A percentile compares a stretch with the other conserved stretches of the same genome.
Evolutionary conservation across 2,113 vertebrate species (phyloP).

Genomic region (Corythoichthys haematopterus): DNA sequence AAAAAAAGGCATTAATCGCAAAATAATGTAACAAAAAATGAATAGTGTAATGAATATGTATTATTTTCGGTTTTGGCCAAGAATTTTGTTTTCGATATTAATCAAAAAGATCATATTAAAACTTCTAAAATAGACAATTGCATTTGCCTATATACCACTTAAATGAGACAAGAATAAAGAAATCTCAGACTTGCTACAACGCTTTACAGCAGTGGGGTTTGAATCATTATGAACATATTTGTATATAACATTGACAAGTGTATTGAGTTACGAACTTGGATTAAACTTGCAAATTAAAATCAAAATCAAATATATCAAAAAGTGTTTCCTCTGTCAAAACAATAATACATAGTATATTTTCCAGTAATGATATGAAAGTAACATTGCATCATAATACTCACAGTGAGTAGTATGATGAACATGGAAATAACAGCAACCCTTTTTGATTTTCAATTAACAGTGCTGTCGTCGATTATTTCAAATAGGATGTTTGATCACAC

Average conservation of each 20-base stretch:
- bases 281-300: background rate
- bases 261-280: background rate
- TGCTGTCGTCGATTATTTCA: slow-evolving; percentile 39
- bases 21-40: no score
- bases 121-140: no score
- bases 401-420: slow-evolving; percentile 8
- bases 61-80: no score
- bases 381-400: slow-evolving; percentile 44
- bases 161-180: no score
- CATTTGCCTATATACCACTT: no score
- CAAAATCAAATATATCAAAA: no score
- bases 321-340: slow-evolving; percentile 6
- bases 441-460: slow-evolving; percentile 40
- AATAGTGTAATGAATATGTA: no score
- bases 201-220: background rate
- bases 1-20: no score
- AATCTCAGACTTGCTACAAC: no score
- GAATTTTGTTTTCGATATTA: no score
- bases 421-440: slow-evolving; percentile 13
- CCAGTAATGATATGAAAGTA: slow-evolving; percentile 36
- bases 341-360: slow-evolving; percentile 54
- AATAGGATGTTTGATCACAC: slow-evolving; percentile 41
- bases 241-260: background rate
- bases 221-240: background rate
- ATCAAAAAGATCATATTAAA: no score